These are phyloP conservation scores for Orchestes rusci DNA, from an alignment of 2,888 invertebrate genomes.

Conservation along the genomic window DNA sequence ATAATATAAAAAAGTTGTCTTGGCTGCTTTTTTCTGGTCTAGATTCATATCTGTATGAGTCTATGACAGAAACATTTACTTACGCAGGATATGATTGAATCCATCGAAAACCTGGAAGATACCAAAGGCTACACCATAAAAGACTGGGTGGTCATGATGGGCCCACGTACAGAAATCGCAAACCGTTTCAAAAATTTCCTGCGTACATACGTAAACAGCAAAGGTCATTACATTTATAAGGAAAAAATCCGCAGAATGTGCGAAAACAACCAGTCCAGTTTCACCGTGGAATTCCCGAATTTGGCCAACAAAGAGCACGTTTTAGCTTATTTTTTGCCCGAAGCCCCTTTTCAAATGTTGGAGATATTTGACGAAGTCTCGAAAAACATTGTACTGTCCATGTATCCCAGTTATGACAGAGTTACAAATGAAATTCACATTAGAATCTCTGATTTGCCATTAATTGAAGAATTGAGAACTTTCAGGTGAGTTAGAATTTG, in stretches of 20 bases:
- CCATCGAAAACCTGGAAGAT: slow-evolving; percentile 96
- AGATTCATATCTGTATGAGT: background rate
- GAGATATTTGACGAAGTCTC: slow-evolving; percentile 92
- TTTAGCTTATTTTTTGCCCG: slow-evolving; percentile 93
- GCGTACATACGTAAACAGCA: slow-evolving; percentile 79
- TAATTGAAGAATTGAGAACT: slow-evolving; percentile 92
- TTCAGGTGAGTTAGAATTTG: slow-evolving; percentile 65
- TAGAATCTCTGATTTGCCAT: slow-evolving; percentile 87
- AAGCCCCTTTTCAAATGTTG: slow-evolving; percentile 96
- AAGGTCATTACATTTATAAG: slow-evolving; percentile 81
- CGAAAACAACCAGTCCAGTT: slow-evolving; percentile 78
- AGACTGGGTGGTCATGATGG: slow-evolving; percentile 96
- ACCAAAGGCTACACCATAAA: slow-evolving; percentile 91
- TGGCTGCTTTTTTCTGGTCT: too few species aligned
- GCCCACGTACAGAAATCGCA: slow-evolving; percentile 91
- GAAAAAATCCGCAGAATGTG: slow-evolving; percentile 94
- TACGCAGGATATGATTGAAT: slow-evolving; percentile 74
- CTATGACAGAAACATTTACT: background rate
- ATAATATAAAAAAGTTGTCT: slow-evolving; percentile 2
- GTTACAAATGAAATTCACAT: slow-evolving; percentile 93
- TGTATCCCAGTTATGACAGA: slow-evolving; percentile 93
- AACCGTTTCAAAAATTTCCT: slow-evolving; percentile 90
- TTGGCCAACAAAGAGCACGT: slow-evolving; percentile 88
- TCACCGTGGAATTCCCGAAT: slow-evolving; percentile 88
- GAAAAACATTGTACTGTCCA: slow-evolving; percentile 84